Conservation (phyloP, 2,888 invertebrate species). For the Leptura quadrifasciata region DNA sequence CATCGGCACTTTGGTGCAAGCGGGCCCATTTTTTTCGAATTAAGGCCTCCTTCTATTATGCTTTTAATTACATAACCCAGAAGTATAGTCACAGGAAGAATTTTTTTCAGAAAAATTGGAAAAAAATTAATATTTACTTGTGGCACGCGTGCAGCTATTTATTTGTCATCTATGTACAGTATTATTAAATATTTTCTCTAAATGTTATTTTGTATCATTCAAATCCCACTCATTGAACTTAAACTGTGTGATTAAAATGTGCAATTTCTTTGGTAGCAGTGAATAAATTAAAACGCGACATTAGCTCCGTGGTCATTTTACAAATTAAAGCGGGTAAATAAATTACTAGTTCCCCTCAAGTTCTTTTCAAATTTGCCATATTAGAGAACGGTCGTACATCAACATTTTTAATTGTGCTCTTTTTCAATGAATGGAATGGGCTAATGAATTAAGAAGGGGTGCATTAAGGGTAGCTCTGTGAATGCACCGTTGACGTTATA, state of each 20-base stretch:
- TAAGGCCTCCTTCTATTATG: too few relatives aligned
- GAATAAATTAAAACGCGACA: slow-evolving; percentile 38
- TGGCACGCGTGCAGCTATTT: not conserved
- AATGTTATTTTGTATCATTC: not conserved
- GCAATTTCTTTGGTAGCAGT: slow-evolving; percentile 38
- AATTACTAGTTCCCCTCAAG: slow-evolving; percentile 29
- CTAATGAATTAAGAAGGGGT: slow-evolving; percentile 36
- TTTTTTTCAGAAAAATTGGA: not conserved
- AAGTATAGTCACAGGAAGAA: not conserved
- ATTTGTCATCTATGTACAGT: not conserved
- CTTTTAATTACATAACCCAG: not conserved
- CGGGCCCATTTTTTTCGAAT: too few relatives aligned
- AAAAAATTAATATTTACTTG: too few relatives aligned
- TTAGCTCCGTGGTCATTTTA: slow-evolving; percentile 40
- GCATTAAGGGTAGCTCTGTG: slow-evolving; percentile 2
- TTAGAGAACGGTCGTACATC: slow-evolving; percentile 25
- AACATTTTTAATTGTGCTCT: slow-evolving; percentile 38
- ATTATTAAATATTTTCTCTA: slow-evolving; percentile 25
- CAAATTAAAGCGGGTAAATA: slow-evolving; percentile 42
- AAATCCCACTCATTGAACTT: slow-evolving; percentile 24
- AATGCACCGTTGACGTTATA: slow-evolving; percentile 1
- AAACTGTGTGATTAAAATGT: slow-evolving; percentile 22
- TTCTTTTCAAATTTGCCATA: slow-evolving; percentile 35
- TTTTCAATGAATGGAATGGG: slow-evolving; percentile 7
- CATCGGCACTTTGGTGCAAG: too few relatives aligned